Conservation (phyloP, 1,140 invertebrate species). For the Formica selysi region DNA sequence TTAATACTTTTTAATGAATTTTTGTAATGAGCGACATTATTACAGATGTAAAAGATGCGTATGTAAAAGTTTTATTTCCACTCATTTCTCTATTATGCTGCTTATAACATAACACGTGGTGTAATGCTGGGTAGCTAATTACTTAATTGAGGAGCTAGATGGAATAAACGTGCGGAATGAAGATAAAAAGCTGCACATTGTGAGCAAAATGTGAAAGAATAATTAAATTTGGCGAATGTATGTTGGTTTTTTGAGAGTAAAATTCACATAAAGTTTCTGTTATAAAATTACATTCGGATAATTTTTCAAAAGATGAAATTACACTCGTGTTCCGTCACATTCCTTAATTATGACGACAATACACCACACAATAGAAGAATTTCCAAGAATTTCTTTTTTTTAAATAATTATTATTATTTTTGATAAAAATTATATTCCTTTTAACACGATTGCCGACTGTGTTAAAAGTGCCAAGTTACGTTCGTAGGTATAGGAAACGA, state of each 20-base stretch:
- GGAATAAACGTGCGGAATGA: constrained; percentile 12
- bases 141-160: constrained; percentile 35
- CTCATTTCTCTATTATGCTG: constrained; percentile 6
- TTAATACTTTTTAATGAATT: constrained; percentile 12
- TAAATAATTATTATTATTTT: background rate
- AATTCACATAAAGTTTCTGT: background rate
- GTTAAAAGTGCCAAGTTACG: constrained; percentile 80
- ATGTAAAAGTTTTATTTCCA: background rate
- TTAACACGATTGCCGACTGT: constrained; percentile 34
- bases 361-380: background rate
- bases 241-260: background rate
- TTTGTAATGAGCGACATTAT: background rate
- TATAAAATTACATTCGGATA: background rate
- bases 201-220: background rate
- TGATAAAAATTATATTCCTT: background rate
- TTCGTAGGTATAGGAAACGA: constrained; percentile 84
- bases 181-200: constrained; percentile 18
- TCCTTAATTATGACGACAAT: background rate
- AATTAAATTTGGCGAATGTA: constrained; percentile 22
- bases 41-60: background rate
- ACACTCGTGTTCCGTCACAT: background rate
- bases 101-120: background rate
- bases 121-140: constrained; percentile 20
- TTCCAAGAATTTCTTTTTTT: background rate
- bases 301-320: background rate